Evolutionary conservation across 2,888 invertebrate species (phyloP).

Genomic region (Leuctra nigra): DNA sequence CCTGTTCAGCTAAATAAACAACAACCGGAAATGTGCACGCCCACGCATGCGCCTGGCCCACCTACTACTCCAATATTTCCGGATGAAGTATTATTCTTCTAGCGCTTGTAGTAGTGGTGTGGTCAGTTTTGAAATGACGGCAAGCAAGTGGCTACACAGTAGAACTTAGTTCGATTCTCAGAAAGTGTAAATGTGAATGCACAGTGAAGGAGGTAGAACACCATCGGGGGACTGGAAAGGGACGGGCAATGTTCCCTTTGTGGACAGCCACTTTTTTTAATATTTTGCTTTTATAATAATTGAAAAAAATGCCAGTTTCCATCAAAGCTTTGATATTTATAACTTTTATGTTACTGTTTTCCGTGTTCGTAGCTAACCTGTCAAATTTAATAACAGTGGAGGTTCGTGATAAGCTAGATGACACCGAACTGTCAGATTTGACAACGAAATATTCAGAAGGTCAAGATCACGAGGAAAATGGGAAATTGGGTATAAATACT

Average conservation of each 20-base stretch:
- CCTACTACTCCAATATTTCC: too few species aligned
- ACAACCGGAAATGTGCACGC: too few species aligned
- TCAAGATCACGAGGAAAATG: slow-evolving; percentile 31
- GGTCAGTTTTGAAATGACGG: neutral
- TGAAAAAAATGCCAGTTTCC: slow-evolving; percentile 52
- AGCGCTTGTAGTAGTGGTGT: too few species aligned
- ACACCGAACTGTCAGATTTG: slow-evolving; percentile 33
- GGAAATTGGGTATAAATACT: slow-evolving; percentile 27
- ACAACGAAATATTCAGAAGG: slow-evolving; percentile 25
- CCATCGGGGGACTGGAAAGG: neutral
- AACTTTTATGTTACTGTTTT: slow-evolving; percentile 55
- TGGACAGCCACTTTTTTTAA: neutral
- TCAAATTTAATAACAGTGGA: slow-evolving; percentile 59
- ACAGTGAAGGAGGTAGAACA: too few species aligned
- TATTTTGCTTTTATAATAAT: slow-evolving; percentile 10
- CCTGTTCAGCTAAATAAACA: too few species aligned
- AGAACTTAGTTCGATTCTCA: too few species aligned
- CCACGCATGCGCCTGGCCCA: too few species aligned
- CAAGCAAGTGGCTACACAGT: too few species aligned
- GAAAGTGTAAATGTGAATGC: too few species aligned
- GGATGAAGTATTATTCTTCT: too few species aligned
- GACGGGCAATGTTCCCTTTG: neutral
- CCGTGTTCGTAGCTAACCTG: slow-evolving; percentile 62
- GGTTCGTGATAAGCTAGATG: slow-evolving; percentile 32
- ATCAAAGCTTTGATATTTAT: slow-evolving; percentile 55